A percentile compares a stretch with the other conserved stretches of the same genome.
Evolutionary conservation across 2,113 vertebrate genomes (phyloP).

Genomic region (Bucco capensis): DNA sequence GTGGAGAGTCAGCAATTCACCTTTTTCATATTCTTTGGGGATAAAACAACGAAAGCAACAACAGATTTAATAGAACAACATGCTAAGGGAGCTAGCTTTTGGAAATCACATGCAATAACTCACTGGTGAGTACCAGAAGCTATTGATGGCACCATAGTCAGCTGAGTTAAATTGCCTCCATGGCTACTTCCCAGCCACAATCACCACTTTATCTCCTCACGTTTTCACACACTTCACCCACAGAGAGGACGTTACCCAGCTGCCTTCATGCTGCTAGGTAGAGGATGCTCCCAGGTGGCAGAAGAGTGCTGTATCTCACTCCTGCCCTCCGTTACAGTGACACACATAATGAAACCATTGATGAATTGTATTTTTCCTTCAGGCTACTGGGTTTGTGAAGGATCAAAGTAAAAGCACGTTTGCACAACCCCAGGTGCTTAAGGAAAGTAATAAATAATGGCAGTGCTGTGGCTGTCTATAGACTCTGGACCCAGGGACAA

Average conservation of each 20-base stretch:
- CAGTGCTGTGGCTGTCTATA: not conserved
- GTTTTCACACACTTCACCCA: not conserved
- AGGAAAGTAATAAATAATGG: conserved; percentile 44
- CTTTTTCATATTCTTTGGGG: conserved; percentile 15
- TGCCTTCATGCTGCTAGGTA: not conserved
- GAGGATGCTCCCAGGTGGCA: conserved; percentile 25
- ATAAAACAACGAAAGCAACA: conserved; percentile 3
- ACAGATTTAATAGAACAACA: not conserved
- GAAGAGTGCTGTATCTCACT: not conserved
- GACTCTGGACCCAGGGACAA: conserved; percentile 1
- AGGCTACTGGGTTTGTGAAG: conserved; percentile 7
- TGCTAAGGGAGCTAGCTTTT: conserved; percentile 7
- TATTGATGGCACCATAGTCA: not conserved
- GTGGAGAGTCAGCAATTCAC: conserved; percentile 29
- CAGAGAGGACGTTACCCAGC: not conserved
- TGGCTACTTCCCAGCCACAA: not conserved
- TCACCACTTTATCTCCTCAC: not conserved
- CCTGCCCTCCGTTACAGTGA: not conserved
- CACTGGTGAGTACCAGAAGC: not conserved
- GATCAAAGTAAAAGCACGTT: conserved; percentile 37
- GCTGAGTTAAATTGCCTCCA: conserved; percentile 13
- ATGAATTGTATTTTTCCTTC: conserved; percentile 44
- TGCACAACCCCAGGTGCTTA: conserved; percentile 15
- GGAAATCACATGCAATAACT: not conserved
- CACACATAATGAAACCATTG: not conserved